Base-by-base conservation (phyloP, 2,797 vertebrate species). In the Anas flavirostris region DNA sequence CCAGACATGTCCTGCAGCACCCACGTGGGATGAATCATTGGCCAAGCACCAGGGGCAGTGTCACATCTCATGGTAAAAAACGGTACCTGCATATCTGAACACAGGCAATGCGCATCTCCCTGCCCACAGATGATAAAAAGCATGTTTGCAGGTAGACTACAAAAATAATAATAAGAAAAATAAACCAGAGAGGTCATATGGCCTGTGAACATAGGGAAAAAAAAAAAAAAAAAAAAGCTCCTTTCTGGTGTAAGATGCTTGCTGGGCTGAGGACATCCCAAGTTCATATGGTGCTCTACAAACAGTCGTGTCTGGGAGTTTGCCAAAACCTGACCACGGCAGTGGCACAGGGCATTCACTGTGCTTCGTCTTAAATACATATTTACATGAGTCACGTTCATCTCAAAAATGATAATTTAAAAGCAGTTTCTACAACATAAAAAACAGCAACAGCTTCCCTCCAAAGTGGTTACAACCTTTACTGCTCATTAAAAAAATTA, bases 401-500 rank as follows among this genome's bases (percentile, higher is more conserved):
- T 55, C 68, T 77, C 90, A 60, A 78, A 84, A 33, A 62, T 1
- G 18, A 55, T 91, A 43, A 96, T 92, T 97, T 95, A 89, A 95
- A 97, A 95, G 87, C 11, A 7, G 58, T 85, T 90, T 55, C n/a
- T 39, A 62, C 79, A 60, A 85, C 9, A 21, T 77, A 94, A 95
- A 95, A 88, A 90, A 21, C 81, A 69, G 64, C 46, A 95, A 75
- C 55, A 28, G 80, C 29, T 83, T 46, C 37, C 52, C 68, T 67
- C 37, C 33, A 13, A 81, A 90, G 77, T 46, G 62, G 56, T 85
- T 82, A 87, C 60, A 91, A 77, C 43, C 62, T 94, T 82, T 86
- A 82, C 50, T 84, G 78, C 81, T 91, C 7, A 2, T 96, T 97
- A 97, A 88, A 97, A 98, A 98, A 97, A 93, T 94, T 90, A 96